These are phyloP conservation scores for Malurus melanocephalus DNA, from an alignment of 2,113 vertebrate genomes.

Conservation along the genomic window DNA sequence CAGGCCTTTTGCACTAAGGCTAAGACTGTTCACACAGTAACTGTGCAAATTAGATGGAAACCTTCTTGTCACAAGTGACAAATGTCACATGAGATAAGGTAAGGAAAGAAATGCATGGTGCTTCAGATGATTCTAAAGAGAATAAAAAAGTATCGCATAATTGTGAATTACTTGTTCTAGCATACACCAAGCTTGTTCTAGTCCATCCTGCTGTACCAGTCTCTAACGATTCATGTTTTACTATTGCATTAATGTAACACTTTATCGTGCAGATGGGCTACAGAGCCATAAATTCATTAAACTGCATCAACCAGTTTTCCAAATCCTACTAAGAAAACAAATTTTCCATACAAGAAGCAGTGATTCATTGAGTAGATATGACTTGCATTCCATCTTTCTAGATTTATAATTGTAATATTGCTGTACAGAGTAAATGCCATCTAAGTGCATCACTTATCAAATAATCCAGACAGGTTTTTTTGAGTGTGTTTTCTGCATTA, in stretches of 20 bases:
- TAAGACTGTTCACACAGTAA: background rate
- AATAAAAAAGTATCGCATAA: background rate
- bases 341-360: background rate
- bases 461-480: background rate
- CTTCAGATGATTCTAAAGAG: background rate
- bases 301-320: background rate
- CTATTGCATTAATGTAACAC: background rate
- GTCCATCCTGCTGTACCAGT: background rate
- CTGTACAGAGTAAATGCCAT: background rate
- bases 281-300: background rate
- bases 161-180: background rate
- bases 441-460: background rate
- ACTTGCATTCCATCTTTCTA: background rate
- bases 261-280: background rate
- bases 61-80: background rate
- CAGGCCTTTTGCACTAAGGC: background rate
- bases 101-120: background rate
- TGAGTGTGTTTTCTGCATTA: background rate
- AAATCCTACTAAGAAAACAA: background rate
- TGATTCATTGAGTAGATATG: background rate
- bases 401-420: background rate
- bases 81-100: background rate
- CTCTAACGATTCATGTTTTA: background rate
- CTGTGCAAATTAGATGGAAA: background rate
- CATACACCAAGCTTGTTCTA: background rate